Evolutionary conservation across 2,797 vertebrate genomes (phyloP).

Genomic region (Poeciliopsis presidionis): DNA sequence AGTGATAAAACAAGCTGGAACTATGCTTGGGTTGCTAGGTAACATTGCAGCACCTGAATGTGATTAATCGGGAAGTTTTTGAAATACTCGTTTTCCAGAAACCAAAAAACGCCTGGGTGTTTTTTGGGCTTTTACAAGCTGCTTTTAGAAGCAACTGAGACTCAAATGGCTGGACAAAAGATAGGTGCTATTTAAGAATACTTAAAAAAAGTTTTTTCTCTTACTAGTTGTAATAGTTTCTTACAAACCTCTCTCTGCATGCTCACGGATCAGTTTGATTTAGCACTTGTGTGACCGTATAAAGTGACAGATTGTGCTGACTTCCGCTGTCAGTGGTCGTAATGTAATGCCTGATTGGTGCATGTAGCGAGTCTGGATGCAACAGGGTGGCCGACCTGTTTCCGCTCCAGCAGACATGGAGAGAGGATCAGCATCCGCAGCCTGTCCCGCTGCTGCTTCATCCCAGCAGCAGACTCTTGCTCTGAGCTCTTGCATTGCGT

Average conservation of each 20-base stretch:
- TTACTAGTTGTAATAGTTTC: neutral
- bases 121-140: too few relatives aligned
- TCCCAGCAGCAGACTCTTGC: constrained; percentile 66
- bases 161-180: too few relatives aligned
- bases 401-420: constrained; percentile 7
- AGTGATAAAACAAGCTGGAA: too few relatives aligned
- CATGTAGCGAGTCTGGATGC: constrained; percentile 24
- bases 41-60: too few relatives aligned
- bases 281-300: too few relatives aligned
- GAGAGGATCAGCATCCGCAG: constrained; percentile 37
- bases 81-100: too few relatives aligned
- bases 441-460: constrained; percentile 63
- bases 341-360: neutral
- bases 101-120: too few relatives aligned
- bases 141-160: too few relatives aligned
- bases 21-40: too few relatives aligned
- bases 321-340: neutral
- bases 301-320: too few relatives aligned
- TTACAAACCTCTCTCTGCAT: neutral
- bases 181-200: too few relatives aligned
- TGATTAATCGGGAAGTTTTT: too few relatives aligned
- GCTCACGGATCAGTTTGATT: neutral
- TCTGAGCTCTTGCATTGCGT: constrained; percentile 69
- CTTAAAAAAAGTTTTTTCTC: neutral
- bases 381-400: constrained; percentile 57